These are phyloP conservation scores for Varanus komodoensis DNA, from an alignment of 2,113 vertebrate genomes.

Conservation along the genomic window DNA sequence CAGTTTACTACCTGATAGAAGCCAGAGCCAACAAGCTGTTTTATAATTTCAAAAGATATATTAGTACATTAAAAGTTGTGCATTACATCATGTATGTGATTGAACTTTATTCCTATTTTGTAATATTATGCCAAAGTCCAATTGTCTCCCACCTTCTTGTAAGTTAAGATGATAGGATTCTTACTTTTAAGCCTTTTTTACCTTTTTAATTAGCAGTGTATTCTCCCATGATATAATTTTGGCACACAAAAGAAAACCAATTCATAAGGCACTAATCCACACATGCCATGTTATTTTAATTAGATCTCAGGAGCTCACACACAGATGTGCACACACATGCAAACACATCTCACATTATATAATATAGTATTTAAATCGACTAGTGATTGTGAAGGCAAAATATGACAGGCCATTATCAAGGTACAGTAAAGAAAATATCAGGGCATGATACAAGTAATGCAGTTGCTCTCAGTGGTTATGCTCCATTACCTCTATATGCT, in stretches of 20 bases:
- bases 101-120: not conserved
- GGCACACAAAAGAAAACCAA: slow-evolving; percentile 50
- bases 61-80: not conserved
- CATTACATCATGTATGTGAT: slow-evolving; percentile 10
- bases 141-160: not conserved
- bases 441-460: not conserved
- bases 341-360: slow-evolving; percentile 39
- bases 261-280: slow-evolving; percentile 61
- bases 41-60: slow-evolving; percentile 17
- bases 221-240: slow-evolving; percentile 68
- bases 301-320: slow-evolving; percentile 70
- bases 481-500: not conserved
- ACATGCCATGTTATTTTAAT: slow-evolving; percentile 72
- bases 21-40: not conserved
- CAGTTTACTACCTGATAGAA: not conserved
- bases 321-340: slow-evolving; percentile 27
- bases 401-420: not conserved
- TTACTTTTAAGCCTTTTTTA: slow-evolving; percentile 58
- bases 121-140: not conserved
- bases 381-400: slow-evolving; percentile 23
- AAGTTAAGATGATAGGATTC: slow-evolving; percentile 41
- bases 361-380: slow-evolving; percentile 33
- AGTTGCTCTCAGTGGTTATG: not conserved
- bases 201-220: slow-evolving; percentile 65
- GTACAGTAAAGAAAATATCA: not conserved